A percentile compares a stretch with the other conserved stretches of the same genome.
These are phyloP conservation scores for Tricholaema leucomelas DNA, from an alignment of 2,113 vertebrate genomes.

Conservation along the genomic window DNA sequence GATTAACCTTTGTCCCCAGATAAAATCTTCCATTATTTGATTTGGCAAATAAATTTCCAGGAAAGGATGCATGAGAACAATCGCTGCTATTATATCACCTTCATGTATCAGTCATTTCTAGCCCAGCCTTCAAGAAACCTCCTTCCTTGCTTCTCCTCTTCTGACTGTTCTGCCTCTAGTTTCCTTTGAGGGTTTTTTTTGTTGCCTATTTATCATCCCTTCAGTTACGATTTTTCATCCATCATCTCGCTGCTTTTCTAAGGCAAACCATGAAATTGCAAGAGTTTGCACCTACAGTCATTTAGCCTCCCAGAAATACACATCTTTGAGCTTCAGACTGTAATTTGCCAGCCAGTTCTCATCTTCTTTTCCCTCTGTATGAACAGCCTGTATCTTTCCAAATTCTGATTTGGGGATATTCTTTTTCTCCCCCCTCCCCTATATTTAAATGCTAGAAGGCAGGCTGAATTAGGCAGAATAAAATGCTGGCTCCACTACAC, in stretches of 20 bases:
- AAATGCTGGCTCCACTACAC: neutral
- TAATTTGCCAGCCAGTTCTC: slow-evolving; percentile 26
- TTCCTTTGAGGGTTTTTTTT: neutral
- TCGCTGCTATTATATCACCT: neutral
- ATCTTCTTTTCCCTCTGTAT: slow-evolving; percentile 42
- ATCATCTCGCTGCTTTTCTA: neutral
- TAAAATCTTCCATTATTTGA: neutral
- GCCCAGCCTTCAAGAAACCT: neutral
- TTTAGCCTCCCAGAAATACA: slow-evolving; percentile 27
- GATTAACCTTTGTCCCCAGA: neutral
- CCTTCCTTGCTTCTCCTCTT: neutral
- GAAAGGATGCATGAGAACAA: neutral
- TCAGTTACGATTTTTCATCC: slow-evolving; percentile 24
- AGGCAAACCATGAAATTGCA: slow-evolving; percentile 24
- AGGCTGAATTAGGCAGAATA: neutral
- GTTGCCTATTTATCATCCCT: neutral
- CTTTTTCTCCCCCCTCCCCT: neutral
- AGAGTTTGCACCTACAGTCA: slow-evolving; percentile 2
- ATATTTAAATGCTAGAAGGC: slow-evolving; percentile 19
- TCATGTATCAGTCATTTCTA: neutral
- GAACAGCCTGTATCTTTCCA: slow-evolving; percentile 47
- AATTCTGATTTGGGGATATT: slow-evolving; percentile 39
- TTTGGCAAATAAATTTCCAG: slow-evolving; percentile 20
- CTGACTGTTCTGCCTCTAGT: neutral
- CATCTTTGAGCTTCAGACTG: neutral